Percentiles rank a stretch among this genome's conserved stretches.
Conservation (phyloP, 2,797 vertebrate genomes). For the Macropodus opercularis region DNA sequence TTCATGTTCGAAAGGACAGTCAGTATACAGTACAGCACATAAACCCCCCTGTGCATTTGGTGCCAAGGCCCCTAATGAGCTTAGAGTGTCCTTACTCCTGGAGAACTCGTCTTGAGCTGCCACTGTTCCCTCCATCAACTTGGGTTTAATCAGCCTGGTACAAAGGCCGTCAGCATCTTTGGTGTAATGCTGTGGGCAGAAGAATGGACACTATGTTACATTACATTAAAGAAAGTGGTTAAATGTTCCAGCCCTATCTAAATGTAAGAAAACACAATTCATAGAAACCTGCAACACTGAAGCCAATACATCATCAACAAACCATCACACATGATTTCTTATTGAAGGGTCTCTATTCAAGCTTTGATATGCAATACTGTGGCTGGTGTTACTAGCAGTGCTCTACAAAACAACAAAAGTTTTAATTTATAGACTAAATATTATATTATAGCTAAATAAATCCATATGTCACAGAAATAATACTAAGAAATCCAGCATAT, state of each 20-base stretch:
- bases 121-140: slow-evolving; percentile 97
- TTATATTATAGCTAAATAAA: too few relatives aligned
- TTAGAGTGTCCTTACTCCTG: slow-evolving; percentile 83
- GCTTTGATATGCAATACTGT: slow-evolving; percentile 24
- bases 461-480: too few relatives aligned
- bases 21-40: slow-evolving; percentile 40
- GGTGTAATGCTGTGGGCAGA: slow-evolving; percentile 90
- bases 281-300: background rate
- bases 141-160: slow-evolving; percentile 95
- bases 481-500: too few relatives aligned
- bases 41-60: slow-evolving; percentile 23
- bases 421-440: too few relatives aligned
- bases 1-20: slow-evolving; percentile 27
- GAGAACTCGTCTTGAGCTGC: slow-evolving; percentile 97
- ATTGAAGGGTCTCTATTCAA: slow-evolving; percentile 4
- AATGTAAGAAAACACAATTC: background rate
- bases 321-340: slow-evolving; percentile 13
- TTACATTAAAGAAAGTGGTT: too few relatives aligned
- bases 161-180: slow-evolving; percentile 95
- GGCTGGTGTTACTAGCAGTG: slow-evolving; percentile 9
- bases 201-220: background rate
- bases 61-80: slow-evolving; percentile 50
- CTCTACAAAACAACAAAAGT: slow-evolving; percentile 11
- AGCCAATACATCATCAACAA: too few relatives aligned
- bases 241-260: too few relatives aligned